Base-by-base conservation (phyloP, 2,888 invertebrate species). In the Sesia apiformis region DNA sequence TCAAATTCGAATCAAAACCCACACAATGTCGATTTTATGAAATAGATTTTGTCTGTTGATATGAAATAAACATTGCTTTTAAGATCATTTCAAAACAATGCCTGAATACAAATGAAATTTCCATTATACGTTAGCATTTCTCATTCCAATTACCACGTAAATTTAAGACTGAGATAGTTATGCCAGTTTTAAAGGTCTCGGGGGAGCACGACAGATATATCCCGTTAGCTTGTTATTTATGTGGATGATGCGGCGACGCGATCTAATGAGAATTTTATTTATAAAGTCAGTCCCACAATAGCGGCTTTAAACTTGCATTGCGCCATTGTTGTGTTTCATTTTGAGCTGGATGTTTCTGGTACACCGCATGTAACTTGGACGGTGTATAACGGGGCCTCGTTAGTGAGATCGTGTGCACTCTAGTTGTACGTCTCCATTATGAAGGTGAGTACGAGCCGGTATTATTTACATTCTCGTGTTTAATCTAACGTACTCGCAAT, bases 261-360 rank as follows among this genome's bases (percentile, higher is more conserved):
- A 72, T 74, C 81, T 85, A 85, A 87, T 86, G 86, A 85, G 84
- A 83, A 74, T 83, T 84, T 83, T 84, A 84, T 85, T 84, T 85
- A 83, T 84, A 83, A 84, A 83, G 75, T 82, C 78, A 73, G 67
- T 67, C 67, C 65, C 72, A 84, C 84, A 86, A 86, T 83, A 68
- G 81, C 60, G 77, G 76, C 78, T 81, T 81, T 78, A 80, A 78
- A 78, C 69, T 81, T 78, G 78, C 84, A 87, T 84, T 86, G 84
- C 85, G 75, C 83, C 70, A 84, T 86, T 85, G 86, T 86, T 84
- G 72, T 70, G 76, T 81, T 81, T 83, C 84, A 81, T 84, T 85
- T 83, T 78, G 76, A 83, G 74, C 77, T 79, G 68, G 65, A 72
- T 78, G 78, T 76, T 78, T 73, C 78, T 71, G 84, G 84, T 76